Percentiles rank a stretch among this genome's conserved stretches.
Evolutionary conservation across 2,113 vertebrate species (phyloP).

Genomic region (Pipra filicauda): DNA sequence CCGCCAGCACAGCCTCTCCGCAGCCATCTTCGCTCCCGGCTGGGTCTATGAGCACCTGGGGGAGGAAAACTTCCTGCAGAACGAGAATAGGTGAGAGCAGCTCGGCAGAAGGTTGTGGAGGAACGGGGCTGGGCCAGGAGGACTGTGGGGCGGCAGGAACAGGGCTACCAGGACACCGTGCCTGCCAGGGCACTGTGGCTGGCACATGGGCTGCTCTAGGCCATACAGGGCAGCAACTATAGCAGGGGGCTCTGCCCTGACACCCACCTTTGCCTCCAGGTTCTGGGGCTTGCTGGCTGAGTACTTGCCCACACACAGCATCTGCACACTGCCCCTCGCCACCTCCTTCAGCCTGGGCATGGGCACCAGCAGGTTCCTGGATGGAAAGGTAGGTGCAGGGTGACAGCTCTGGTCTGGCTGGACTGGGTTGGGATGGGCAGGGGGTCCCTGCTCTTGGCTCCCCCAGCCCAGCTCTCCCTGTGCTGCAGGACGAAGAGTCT

Average conservation of each 20-base stretch:
- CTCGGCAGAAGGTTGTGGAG: not conserved
- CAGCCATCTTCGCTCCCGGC: constrained; percentile 91
- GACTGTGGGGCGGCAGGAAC: fast-evolving
- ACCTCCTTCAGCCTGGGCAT: constrained; percentile 93
- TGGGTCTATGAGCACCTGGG: constrained; percentile 94
- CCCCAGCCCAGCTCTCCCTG: not conserved
- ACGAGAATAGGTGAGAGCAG: constrained; percentile 87
- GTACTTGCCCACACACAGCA: constrained; percentile 79
- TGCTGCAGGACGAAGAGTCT: constrained; percentile 73
- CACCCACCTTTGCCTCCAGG: constrained; percentile 46
- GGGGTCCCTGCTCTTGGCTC: fast-evolving
- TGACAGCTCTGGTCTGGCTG: fast-evolving
- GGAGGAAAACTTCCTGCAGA: constrained; percentile 80
- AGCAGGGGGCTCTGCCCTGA: not conserved
- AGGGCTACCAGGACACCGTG: fast-evolving
- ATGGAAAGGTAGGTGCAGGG: constrained; percentile 76
- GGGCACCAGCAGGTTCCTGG: constrained; percentile 81
- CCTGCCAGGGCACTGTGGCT: not conserved
- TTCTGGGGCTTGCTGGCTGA: constrained; percentile 84
- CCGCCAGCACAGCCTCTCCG: constrained; percentile 82
- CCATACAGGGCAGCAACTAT: fast-evolving
- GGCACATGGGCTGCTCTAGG: not conserved
- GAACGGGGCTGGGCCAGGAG: fast-evolving
- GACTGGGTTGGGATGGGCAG: not conserved
- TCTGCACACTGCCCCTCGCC: constrained; percentile 81